Base-by-base conservation (phyloP, 2,113 vertebrate genomes). In the Elanus axillaris region DNA sequence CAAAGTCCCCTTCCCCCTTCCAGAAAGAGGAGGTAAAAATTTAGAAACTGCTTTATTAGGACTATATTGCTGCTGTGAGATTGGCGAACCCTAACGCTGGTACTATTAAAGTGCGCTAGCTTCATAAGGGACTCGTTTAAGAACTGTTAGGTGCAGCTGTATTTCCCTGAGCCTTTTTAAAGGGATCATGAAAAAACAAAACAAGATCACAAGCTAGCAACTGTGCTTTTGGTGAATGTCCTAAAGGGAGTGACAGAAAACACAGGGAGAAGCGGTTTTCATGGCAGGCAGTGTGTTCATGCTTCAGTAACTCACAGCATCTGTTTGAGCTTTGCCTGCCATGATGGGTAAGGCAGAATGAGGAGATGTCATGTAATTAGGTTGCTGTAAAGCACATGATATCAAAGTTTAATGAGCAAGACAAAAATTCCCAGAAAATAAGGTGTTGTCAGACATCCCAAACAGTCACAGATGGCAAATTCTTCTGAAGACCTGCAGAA, bases 221-320 rank as follows among this genome's bases (percentile, higher is more conserved):
- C 77, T 86, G 43, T 75, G 63, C 36, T 62, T 90, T 69, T 82
- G 87, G 68, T 90, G 79, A 16, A 42, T 90, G 86, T 90, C 83
- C 68, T 94, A 63, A 95, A 93, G 86, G 91, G 88, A 96, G 89
- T 74, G 90, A 96, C 89, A 94, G 86, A 75, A 93, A 87, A 75
- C 43, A 67, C 26, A 50, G 76, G 68, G 76, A 92, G 92, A 84
- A 71, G 83, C 47, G 0, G 40, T 78, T 93, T 92, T 78, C 4
- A 4, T 82, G 80, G 60, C 95, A 95, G 93, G 83, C 88, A 91
- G 34, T 3, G 2, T 81, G 52, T 92, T 93, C 80, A 56, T 78
- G 93, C 91, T 91, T 95, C 95, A 78, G 76, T 81, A 91, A 84
- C 74, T 93, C 88, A 26, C 77, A 87, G 95, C 93, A 95, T 94